Conservation (phyloP, 2,797 vertebrate genomes). For the Lacerta bilineata region DNA sequence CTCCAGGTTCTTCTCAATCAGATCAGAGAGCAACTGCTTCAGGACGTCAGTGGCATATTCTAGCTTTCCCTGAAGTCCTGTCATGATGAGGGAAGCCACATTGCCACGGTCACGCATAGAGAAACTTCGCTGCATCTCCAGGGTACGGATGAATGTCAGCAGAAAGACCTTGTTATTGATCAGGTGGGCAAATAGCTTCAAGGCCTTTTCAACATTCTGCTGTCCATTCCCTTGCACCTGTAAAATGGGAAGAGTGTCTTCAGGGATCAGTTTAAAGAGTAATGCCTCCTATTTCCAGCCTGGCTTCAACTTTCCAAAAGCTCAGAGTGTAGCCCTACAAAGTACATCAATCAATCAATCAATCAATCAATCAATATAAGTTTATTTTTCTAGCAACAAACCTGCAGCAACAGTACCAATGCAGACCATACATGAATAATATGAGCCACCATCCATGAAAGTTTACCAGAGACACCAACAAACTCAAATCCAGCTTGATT, state of each 20-base stretch:
- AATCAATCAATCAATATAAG: no score
- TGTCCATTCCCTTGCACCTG: conserved; percentile 97
- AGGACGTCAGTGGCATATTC: conserved; percentile 97
- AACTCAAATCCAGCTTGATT: no score
- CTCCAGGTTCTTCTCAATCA: conserved; percentile 98
- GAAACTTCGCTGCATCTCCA: conserved; percentile 96
- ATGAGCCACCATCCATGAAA: no score
- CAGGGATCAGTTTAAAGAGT: background rate
- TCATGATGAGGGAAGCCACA: conserved; percentile 99
- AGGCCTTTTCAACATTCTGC: conserved; percentile 94
- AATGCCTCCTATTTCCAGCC: background rate
- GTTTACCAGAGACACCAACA: no score
- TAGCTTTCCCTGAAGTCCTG: conserved; percentile 92
- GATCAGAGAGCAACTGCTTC: conserved; percentile 95
- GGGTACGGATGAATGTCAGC: conserved; percentile 95
- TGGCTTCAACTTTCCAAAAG: background rate
- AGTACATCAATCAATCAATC: background rate
- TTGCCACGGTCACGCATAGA: conserved; percentile 98
- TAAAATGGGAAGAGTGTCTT: rapidly evolving
- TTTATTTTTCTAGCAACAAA: no score
- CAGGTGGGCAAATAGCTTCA: conserved; percentile 96
- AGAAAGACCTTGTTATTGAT: conserved; percentile 99
- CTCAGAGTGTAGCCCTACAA: background rate
- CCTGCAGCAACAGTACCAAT: no score
- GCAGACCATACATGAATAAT: no score